phyloP scores from a whole-genome alignment of 2,113 vertebrate genomes.

The Trichomycterus rosablanca region DNA sequence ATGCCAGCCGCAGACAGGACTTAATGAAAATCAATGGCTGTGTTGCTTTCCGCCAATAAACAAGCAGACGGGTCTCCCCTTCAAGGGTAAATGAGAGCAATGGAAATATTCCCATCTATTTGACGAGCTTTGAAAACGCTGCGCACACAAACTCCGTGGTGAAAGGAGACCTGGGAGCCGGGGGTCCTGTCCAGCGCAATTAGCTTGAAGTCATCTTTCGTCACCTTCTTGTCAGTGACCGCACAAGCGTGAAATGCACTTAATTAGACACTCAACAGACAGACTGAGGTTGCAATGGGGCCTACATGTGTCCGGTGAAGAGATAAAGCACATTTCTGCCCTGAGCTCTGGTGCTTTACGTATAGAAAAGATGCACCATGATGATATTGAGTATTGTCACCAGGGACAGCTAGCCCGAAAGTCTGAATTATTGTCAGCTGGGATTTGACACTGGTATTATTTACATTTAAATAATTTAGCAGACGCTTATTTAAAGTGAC shows the following conservation, averaged over 20 bases:
- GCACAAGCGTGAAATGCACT: slow-evolving; percentile 41
- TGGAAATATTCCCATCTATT: slow-evolving; percentile 43
- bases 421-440: too few species aligned
- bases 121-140: not conserved
- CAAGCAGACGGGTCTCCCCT: slow-evolving; percentile 35
- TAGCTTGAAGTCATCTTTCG: slow-evolving; percentile 38
- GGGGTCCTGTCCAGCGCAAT: slow-evolving; percentile 30
- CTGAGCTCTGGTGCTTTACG: not conserved
- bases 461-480: too few species aligned
- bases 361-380: too few species aligned
- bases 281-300: slow-evolving; percentile 26
- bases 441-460: too few species aligned
- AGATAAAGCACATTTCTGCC: not conserved
- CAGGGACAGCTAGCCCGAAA: too few species aligned
- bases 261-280: slow-evolving; percentile 45
- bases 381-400: too few species aligned
- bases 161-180: slow-evolving; percentile 7
- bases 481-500: too few species aligned
- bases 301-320: slow-evolving; percentile 19
- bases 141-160: slow-evolving; percentile 12
- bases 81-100: slow-evolving; percentile 57
- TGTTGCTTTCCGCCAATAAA: slow-evolving; percentile 41
- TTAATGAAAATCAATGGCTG: slow-evolving; percentile 50
- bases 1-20: slow-evolving; percentile 42
- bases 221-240: slow-evolving; percentile 43